Percentiles rank a stretch among this genome's conserved stretches.
Evolutionary conservation across 2,888 invertebrate genomes (phyloP).

Genomic region (Rhopalosiphum nymphaeae): DNA sequence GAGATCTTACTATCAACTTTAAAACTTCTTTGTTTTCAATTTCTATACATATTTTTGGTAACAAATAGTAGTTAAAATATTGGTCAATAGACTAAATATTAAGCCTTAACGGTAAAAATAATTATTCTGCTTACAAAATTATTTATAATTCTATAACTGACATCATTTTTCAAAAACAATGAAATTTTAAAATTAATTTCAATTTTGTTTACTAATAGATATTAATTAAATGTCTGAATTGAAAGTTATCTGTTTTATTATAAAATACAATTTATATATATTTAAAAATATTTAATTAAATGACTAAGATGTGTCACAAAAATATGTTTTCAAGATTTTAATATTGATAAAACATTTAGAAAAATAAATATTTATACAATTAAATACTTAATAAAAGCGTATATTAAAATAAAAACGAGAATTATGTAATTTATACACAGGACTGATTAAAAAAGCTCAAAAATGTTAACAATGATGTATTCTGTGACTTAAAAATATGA

Average conservation of each 20-base stretch:
- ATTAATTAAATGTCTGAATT: neutral
- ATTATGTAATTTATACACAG: neutral
- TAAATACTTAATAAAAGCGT: conserved; percentile 15
- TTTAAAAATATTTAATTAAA: neutral
- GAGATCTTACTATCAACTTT: conserved; percentile 42
- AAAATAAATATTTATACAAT: neutral
- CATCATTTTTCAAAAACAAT: neutral
- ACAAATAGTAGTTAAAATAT: neutral
- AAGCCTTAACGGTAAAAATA: neutral
- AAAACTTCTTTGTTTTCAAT: neutral
- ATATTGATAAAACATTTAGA: neutral
- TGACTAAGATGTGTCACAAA: neutral
- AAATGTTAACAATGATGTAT: neutral
- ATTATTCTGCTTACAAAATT: neutral
- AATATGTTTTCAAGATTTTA: neutral
- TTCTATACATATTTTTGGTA: conserved; percentile 21
- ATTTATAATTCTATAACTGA: neutral
- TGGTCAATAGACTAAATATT: neutral
- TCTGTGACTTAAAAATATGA: neutral
- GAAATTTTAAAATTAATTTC: neutral
- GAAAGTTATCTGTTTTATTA: neutral
- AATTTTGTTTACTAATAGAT: neutral
- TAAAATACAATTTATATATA: neutral
- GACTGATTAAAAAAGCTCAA: neutral
- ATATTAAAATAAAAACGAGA: neutral